Evolutionary conservation across 35 echinoderm and acorn worm genomes (phyloP), one percentile per base, ranked within the genome.

Genomic region (Heliocidaris erythrogramma): DNA sequence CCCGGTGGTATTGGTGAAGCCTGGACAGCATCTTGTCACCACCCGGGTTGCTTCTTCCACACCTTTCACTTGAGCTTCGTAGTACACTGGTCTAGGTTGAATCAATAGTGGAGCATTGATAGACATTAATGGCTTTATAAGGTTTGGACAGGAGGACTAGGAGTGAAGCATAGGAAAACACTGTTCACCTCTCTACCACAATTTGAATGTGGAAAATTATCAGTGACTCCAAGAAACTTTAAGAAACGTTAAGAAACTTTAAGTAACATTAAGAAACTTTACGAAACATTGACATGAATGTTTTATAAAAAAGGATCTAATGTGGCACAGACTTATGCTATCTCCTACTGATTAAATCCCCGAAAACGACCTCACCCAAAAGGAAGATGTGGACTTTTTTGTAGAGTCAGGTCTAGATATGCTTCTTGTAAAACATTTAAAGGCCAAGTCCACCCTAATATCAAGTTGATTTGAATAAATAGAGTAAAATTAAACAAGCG

Each of bases 1-100:
- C 50, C 91, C 91, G 13, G 31, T 92, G 31, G 49, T 92, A 27
- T 92, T 92, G 31, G 91, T 48, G n/a, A 92, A 92, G 5, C 91
- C 91, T 50, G 91, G 91, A 42, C 91, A 92, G n/a, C 91, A 92
- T 59, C 91, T 49, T 52, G 91, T 16, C 29, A 92, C 91, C 29
- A 92, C 9, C 21, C 91, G 47, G 49, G 91, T 92, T 13, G 91
- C 91, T 48, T 92, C 91, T 59, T 92, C 91, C 13, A 92, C 49
- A 13, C 13, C 91, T 30, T 21, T n/a, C 12, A 29, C 91, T 13
- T 49, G 30, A 18, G 3, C 16, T 14, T 52, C 21, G 16, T 18
- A 56, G 49, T 92, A 92, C 3, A 59, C 49, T 50, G 91, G 49
- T 59, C 91, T 92, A 16, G 12, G 42, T 35, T 2, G 21, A 86